Conservation (phyloP, 2,113 vertebrate genomes). For the Mixornis gularis region DNA sequence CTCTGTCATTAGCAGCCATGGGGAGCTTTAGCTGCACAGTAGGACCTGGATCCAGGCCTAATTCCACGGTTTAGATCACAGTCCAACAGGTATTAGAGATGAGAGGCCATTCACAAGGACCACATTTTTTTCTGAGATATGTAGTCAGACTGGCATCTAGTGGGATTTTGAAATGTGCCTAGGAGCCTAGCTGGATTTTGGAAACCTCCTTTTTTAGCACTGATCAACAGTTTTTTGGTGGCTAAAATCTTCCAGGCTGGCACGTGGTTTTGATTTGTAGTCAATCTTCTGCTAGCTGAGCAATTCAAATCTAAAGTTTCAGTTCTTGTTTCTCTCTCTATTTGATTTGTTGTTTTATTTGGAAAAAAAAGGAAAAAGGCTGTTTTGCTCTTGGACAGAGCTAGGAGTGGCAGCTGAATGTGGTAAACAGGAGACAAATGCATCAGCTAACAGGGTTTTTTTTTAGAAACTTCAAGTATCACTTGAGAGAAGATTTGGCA, state of each 20-base stretch:
- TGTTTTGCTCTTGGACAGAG: conserved; percentile 28
- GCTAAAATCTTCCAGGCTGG: conserved; percentile 22
- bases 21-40: neutral
- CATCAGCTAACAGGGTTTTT: conserved; percentile 5
- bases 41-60: conserved; percentile 1
- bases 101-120: neutral
- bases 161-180: conserved; percentile 39
- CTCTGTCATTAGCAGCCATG: neutral
- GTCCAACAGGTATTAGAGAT: conserved; percentile 30
- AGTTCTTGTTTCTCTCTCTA: neutral
- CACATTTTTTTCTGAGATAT: conserved; percentile 14
- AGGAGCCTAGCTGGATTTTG: neutral
- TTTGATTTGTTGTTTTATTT: neutral
- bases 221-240: neutral
- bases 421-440: conserved; percentile 38
- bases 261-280: conserved; percentile 45
- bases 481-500: conserved; percentile 54
- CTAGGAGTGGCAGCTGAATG: conserved; percentile 44
- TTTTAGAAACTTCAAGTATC: conserved; percentile 53
- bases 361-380: neutral
- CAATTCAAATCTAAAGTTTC: conserved; percentile 12
- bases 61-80: conserved; percentile 2
- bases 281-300: neutral
- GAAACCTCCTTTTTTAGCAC: neutral
- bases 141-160: conserved; percentile 55